Base-by-base conservation (phyloP, 1,140 invertebrate genomes). In the Chrysomallon squamiferum region DNA sequence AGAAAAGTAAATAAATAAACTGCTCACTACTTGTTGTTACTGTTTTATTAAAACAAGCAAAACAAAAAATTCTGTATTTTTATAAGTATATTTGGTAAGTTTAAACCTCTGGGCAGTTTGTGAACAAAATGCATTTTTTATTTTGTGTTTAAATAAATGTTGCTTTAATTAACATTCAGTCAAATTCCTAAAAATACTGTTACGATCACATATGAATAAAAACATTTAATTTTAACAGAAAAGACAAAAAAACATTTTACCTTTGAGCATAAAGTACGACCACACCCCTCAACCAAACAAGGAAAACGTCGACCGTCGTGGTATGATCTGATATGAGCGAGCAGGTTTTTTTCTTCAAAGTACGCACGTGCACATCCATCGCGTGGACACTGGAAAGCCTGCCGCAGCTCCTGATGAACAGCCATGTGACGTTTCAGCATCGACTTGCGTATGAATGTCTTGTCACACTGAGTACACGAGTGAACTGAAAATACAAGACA, bases 351-450 rank as follows among this genome's bases (percentile, higher is more conserved):
- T 18, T 71, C 59, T 13, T 70, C 62, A 2, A 71, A 54, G 32
- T 77, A 77, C 2, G 65, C 59, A 18, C 75, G 66, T 0, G 59
- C 61, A 60, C 75, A 77, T 29, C 65, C 66, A 3, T 71, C 73
- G 4, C 60, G 58, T 13, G 68, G 66, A 66, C 75, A 77, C 6
- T 50, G 25, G 58, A 69, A 72, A 7, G 71, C n/a, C 11, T 61
- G 25, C 13, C 73, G 38, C 7, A 63, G 47, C 7, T 62, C 56
- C 2, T 32, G 43, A 43, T 77, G 75, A 56, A 67, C 56, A 47
- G 49, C 54, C 41, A 69, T 49, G 56, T 77, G 75, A 7, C 65
- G 57, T 3, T 63, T 69, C 29, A 76, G 59, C 56, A 62, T 61
- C n/a, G 50, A 38, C 33, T 69, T 66, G 32, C 63, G 47, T 18